Evolutionary conservation across 2,113 vertebrate genomes (phyloP).

Genomic region (Dicaeum eximium): DNA sequence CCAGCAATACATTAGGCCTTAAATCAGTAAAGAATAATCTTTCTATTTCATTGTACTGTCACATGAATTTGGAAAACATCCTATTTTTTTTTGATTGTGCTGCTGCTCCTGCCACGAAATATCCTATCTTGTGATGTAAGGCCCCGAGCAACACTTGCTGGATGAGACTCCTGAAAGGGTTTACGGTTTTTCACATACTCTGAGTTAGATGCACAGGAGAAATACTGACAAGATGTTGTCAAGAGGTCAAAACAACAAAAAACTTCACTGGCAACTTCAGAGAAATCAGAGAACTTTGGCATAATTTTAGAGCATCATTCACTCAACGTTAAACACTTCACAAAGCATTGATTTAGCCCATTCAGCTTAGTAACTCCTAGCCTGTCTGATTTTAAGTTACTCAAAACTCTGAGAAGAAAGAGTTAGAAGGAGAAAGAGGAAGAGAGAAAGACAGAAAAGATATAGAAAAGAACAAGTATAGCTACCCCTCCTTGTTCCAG

Average conservation of each 20-base stretch:
- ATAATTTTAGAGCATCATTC: not conserved
- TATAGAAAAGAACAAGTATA: not conserved
- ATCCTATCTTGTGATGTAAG: not conserved
- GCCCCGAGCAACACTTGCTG: not conserved
- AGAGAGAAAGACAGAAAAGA: not conserved
- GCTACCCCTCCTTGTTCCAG: not conserved
- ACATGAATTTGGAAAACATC: not conserved
- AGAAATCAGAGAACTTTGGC: not conserved
- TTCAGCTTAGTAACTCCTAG: too few species aligned
- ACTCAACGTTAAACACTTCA: not conserved
- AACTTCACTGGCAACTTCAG: not conserved
- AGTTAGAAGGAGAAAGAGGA: not conserved
- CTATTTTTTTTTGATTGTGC: not conserved
- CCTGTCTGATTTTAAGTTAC: not conserved
- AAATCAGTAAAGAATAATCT: not conserved
- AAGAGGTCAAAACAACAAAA: not conserved
- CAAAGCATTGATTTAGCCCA: not conserved
- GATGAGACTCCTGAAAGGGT: not conserved
- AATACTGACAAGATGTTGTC: not conserved
- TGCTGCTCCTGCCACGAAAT: not conserved
- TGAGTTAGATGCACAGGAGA: not conserved
- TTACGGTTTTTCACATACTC: accelerated
- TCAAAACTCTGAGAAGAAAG: not conserved
- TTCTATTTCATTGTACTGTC: not conserved
- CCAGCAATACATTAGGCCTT: not conserved